A percentile compares a stretch with the other conserved stretches of the same genome.
Conservation (phyloP, 2,113 vertebrate genomes). For the Indicator maculatus region DNA sequence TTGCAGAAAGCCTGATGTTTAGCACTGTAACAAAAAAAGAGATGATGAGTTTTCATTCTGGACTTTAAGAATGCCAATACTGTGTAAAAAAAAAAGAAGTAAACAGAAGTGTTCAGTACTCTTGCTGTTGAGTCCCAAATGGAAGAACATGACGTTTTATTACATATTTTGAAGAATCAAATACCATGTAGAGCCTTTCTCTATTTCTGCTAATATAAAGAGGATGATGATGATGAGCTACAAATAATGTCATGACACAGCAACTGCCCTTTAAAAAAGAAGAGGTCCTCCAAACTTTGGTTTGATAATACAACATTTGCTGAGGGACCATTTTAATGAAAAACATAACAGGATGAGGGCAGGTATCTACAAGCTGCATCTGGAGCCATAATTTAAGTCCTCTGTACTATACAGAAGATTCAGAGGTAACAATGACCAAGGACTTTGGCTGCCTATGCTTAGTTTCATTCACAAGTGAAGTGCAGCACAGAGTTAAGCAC, state of each 20-base stretch:
- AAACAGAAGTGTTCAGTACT: slow-evolving; percentile 22
- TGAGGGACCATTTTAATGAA: not conserved
- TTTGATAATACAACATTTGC: not conserved
- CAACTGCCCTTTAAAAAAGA: not conserved
- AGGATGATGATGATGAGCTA: not conserved
- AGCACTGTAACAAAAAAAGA: slow-evolving; percentile 35
- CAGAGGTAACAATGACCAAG: not conserved
- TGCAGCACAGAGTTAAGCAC: not conserved
- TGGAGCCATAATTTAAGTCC: not conserved
- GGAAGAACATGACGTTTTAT: slow-evolving; percentile 5
- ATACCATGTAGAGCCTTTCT: not conserved
- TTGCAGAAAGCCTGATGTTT: not conserved
- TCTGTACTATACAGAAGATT: not conserved
- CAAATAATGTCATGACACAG: not conserved
- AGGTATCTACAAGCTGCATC: slow-evolving; percentile 5
- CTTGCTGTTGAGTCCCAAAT: not conserved
- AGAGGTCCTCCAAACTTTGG: not conserved
- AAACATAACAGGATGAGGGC: not conserved
- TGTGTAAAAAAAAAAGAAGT: slow-evolving; percentile 24
- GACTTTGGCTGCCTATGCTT: not conserved
- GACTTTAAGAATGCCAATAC: slow-evolving; percentile 2
- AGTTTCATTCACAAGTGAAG: slow-evolving; percentile 36
- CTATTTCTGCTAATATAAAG: not conserved
- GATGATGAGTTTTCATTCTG: slow-evolving; percentile 23
- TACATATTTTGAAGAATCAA: not conserved